These are phyloP conservation scores for Atrina japonica DNA, from an alignment of 2,888 invertebrate genomes.

Conservation along the genomic window DNA sequence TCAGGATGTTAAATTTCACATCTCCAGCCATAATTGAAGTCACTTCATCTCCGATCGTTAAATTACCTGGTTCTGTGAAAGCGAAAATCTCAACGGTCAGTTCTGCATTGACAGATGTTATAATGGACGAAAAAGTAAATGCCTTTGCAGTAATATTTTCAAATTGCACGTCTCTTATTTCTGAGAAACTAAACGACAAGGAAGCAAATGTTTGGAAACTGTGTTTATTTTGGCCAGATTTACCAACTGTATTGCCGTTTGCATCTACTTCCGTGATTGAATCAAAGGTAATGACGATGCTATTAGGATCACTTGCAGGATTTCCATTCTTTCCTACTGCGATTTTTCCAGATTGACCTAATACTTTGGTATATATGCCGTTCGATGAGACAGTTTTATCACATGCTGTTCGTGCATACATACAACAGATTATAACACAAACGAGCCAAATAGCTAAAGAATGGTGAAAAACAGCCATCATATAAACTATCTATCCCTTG, in stretches of 20 bases:
- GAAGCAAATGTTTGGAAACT: slow-evolving; percentile 24
- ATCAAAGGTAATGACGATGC: slow-evolving; percentile 9
- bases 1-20: slow-evolving; percentile 48
- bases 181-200: slow-evolving; percentile 2
- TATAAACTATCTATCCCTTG: too few relatives aligned
- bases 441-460: too few relatives aligned
- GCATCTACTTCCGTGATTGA: slow-evolving; percentile 11
- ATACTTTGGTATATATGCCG: slow-evolving; percentile 15
- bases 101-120: background rate
- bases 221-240: slow-evolving; percentile 8
- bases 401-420: too few relatives aligned
- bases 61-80: slow-evolving; percentile 41
- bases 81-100: slow-evolving; percentile 35
- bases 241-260: slow-evolving; percentile 8
- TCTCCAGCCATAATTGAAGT: slow-evolving; percentile 31
- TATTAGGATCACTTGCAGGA: background rate
- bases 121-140: background rate
- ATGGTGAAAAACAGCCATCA: too few relatives aligned
- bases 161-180: background rate
- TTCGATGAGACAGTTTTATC: too few relatives aligned
- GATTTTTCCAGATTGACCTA: slow-evolving; percentile 26
- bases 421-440: too few relatives aligned
- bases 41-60: slow-evolving; percentile 33
- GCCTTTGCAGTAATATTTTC: slow-evolving; percentile 1
- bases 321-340: slow-evolving; percentile 3